A percentile compares a stretch with the other conserved stretches of the same genome.
Conservation (phyloP, 2,797 vertebrate genomes). For the Apodemus agrarius region DNA sequence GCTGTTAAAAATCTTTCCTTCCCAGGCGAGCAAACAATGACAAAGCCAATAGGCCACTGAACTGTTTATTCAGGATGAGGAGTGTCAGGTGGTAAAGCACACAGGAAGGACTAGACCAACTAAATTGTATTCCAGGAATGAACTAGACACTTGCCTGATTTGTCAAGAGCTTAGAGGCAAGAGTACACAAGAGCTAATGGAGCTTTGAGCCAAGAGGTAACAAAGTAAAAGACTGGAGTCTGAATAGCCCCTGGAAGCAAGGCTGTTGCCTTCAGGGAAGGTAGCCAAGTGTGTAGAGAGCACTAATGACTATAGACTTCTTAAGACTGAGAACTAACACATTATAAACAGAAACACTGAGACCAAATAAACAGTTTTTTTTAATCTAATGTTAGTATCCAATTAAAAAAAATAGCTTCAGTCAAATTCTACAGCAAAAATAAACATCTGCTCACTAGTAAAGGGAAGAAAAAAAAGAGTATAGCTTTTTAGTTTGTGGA, state of each 20-base stretch:
- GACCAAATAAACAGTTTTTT: not conserved
- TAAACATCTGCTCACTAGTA: not conserved
- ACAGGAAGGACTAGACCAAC: conserved; percentile 32
- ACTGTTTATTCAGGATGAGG: conserved; percentile 67
- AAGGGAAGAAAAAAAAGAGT: not conserved
- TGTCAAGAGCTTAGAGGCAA: not conserved
- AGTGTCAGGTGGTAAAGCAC: conserved; percentile 65
- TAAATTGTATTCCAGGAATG: conserved; percentile 63
- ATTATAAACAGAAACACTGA: not conserved
- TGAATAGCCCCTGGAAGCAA: not conserved
- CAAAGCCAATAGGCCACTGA: conserved; percentile 57
- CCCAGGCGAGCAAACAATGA: conserved; percentile 81
- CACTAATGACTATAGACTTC: not conserved
- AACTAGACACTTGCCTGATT: conserved; percentile 2
- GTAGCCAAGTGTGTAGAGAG: not conserved
- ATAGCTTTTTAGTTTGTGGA: not conserved
- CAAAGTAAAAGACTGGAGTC: not conserved
- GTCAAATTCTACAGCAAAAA: not conserved
- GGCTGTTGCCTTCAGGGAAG: not conserved
- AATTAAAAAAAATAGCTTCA: not conserved
- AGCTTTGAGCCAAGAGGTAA: not conserved
- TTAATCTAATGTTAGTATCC: not conserved
- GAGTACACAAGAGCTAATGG: not conserved
- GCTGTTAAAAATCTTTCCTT: conserved; percentile 67
- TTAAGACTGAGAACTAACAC: not conserved